These are phyloP conservation scores for Perizoma flavofasciatum DNA, from an alignment of 2,888 invertebrate genomes.

Conservation along the genomic window DNA sequence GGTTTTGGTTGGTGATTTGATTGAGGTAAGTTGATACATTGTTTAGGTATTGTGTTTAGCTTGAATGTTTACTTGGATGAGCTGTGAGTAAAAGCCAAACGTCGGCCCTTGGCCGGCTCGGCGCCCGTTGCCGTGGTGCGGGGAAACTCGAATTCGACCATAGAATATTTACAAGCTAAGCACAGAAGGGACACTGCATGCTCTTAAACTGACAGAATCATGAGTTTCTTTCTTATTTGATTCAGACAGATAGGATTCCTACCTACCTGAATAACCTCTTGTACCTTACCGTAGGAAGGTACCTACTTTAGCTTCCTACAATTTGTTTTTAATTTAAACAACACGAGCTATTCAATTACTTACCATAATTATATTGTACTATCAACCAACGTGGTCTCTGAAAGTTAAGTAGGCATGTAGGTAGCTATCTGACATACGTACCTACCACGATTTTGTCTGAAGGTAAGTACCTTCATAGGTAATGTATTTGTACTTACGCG, in stretches of 20 bases:
- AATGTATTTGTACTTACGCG: too few relatives aligned
- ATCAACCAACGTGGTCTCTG: too few relatives aligned
- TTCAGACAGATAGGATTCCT: background rate
- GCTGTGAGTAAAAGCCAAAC: constrained; percentile 34
- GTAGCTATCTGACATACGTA: too few relatives aligned
- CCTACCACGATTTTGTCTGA: too few relatives aligned
- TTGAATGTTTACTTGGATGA: constrained; percentile 7
- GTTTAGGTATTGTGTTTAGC: constrained; percentile 3
- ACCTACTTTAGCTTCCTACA: too few relatives aligned
- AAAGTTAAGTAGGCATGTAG: too few relatives aligned
- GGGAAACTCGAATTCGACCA: constrained; percentile 8
- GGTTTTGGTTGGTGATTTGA: constrained; percentile 60
- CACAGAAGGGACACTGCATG: constrained; percentile 22
- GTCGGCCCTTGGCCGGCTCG: constrained; percentile 13
- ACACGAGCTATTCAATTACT: too few relatives aligned
- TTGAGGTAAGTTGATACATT: constrained; percentile 20
- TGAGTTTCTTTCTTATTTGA: background rate
- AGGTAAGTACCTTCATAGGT: too few relatives aligned
- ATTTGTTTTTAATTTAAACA: too few relatives aligned
- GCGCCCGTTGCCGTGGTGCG: constrained; percentile 15
- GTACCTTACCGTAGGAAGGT: too few relatives aligned
- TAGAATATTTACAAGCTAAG: constrained; percentile 9
- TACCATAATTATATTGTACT: background rate
- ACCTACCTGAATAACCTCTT: too few relatives aligned
- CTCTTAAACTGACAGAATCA: background rate